These are phyloP conservation scores for Amyelois transitella DNA, from an alignment of 1,140 invertebrate species.

Conservation along the genomic window DNA sequence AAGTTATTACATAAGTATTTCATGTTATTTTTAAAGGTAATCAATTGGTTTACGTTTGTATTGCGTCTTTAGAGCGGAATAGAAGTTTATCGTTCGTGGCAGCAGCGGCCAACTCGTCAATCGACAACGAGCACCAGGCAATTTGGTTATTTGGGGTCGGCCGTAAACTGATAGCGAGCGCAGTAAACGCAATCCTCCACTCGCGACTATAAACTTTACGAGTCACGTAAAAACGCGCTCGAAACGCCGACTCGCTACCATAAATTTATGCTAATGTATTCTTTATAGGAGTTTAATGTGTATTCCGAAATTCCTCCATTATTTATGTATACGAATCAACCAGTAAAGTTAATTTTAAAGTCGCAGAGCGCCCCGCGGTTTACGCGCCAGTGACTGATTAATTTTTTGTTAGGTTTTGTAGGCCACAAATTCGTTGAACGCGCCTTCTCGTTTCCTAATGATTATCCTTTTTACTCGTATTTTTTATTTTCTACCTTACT, in stretches of 20 bases:
- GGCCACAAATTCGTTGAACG: conserved; percentile 34
- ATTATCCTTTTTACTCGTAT: conserved; percentile 42
- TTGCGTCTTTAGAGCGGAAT: too few species aligned
- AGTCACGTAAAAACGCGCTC: conserved; percentile 73
- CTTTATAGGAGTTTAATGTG: conserved; percentile 74
- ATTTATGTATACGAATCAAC: conserved; percentile 73
- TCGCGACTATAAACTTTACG: conserved; percentile 73
- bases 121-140: conserved; percentile 48
- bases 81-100: background rate
- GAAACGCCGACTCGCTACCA: conserved; percentile 67
- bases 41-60: too few species aligned
- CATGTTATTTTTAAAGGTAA: too few species aligned
- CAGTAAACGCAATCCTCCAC: conserved; percentile 72
- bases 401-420: conserved; percentile 48
- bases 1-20: too few species aligned
- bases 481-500: conserved; percentile 6
- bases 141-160: conserved; percentile 71
- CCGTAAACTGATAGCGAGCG: conserved; percentile 67
- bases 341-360: conserved; percentile 72
- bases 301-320: conserved; percentile 73
- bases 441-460: conserved; percentile 39
- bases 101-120: conserved; percentile 27
- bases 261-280: conserved; percentile 75
- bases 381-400: conserved; percentile 48
- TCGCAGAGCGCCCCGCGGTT: conserved; percentile 54